phyloP scores from a whole-genome alignment of 2,888 invertebrate species.

The Cristatella mucedo region DNA sequence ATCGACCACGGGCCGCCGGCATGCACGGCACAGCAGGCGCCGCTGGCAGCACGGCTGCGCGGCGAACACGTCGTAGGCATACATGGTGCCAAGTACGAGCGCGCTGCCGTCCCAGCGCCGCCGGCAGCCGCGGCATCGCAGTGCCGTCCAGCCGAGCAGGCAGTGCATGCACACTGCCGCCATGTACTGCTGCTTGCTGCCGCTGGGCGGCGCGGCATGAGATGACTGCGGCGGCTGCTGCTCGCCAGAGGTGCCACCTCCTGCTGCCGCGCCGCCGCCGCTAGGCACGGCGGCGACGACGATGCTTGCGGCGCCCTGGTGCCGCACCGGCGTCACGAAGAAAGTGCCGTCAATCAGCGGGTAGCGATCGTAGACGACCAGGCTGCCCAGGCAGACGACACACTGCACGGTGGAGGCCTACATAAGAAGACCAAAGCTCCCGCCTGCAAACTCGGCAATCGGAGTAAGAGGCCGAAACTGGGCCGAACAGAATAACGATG shows the following conservation, averaged over 20 bases:
- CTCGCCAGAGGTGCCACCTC: neutral
- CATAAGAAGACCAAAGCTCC: slow-evolving; percentile 41
- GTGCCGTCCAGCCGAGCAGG: slow-evolving; percentile 54
- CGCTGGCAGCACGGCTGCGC: slow-evolving; percentile 88
- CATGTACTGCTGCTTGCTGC: slow-evolving; percentile 72
- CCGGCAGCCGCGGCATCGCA: slow-evolving; percentile 29
- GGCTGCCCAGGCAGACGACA: slow-evolving; percentile 65
- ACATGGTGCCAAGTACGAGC: slow-evolving; percentile 87
- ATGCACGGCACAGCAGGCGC: slow-evolving; percentile 80
- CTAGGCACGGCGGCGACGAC: neutral
- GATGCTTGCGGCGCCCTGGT: slow-evolving; percentile 33
- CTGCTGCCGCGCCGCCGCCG: neutral
- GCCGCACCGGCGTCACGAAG: slow-evolving; percentile 84
- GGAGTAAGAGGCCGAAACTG: too few relatives aligned
- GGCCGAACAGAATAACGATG: too few relatives aligned
- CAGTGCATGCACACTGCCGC: slow-evolving; percentile 80
- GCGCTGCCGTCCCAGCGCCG: slow-evolving; percentile 57
- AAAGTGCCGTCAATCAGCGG: slow-evolving; percentile 93
- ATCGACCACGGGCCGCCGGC: slow-evolving; percentile 70
- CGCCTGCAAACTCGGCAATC: too few relatives aligned
- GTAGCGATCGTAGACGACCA: slow-evolving; percentile 88
- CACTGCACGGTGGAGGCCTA: slow-evolving; percentile 53
- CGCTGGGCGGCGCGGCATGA: too few relatives aligned
- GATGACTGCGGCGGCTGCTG: too few relatives aligned
- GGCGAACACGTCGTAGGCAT: slow-evolving; percentile 93